Evolutionary conservation across 2,797 vertebrate genomes (phyloP).

Genomic region (Emys orbicularis): DNA sequence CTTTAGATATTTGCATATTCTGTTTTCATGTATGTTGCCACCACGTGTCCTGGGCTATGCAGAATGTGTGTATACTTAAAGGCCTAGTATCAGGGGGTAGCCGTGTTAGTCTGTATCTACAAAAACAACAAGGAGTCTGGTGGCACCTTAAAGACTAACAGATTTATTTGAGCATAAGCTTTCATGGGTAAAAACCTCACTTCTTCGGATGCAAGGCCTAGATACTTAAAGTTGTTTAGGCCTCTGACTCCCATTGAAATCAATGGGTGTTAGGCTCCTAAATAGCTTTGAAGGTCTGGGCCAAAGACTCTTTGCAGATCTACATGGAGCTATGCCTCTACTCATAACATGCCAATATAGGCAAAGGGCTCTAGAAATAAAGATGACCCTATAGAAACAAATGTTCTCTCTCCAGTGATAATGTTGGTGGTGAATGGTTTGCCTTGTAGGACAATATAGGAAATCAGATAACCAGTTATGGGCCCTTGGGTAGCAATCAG

Average conservation of each 20-base stretch:
- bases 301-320: neutral
- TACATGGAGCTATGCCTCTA: neutral
- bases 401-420: neutral
- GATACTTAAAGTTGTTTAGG: too few relatives aligned
- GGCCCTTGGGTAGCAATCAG: neutral
- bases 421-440: neutral
- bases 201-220: neutral
- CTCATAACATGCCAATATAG: neutral
- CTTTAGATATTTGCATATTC: neutral
- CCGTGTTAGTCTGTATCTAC: too few relatives aligned
- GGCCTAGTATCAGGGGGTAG: too few relatives aligned
- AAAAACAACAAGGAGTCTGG: too few relatives aligned
- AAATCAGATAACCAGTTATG: neutral
- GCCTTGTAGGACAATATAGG: neutral
- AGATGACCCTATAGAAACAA: neutral
- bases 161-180: too few relatives aligned
- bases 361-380: neutral
- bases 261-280: too few relatives aligned
- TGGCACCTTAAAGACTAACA: too few relatives aligned
- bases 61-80: neutral
- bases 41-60: neutral
- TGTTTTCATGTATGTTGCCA: neutral
- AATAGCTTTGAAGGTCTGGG: too few relatives aligned
- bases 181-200: too few relatives aligned
- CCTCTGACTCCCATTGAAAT: too few relatives aligned